These are phyloP conservation scores for Hirundo rustica DNA, from an alignment of 2,797 vertebrate genomes.

Conservation along the genomic window DNA sequence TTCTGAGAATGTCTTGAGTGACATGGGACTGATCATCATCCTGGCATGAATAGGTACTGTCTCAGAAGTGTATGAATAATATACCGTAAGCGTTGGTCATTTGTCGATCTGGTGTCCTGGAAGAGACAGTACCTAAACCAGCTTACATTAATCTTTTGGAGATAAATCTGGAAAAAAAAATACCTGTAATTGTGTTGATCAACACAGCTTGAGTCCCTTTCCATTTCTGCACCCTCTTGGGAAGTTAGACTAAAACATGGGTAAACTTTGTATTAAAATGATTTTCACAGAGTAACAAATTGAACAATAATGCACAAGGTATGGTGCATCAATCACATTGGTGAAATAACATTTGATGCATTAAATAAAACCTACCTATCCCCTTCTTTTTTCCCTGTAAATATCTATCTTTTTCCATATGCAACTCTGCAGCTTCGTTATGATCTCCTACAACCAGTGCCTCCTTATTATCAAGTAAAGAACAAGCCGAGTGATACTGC, in stretches of 20 bases:
- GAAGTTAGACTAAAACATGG: conserved; percentile 41
- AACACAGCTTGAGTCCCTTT: not conserved
- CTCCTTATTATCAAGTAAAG: not conserved
- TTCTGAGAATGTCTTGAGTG: not conserved
- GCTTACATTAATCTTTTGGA: not conserved
- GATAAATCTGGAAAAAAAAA: not conserved
- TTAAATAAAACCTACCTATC: not conserved
- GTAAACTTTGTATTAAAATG: conserved; percentile 54
- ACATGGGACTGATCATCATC: not conserved
- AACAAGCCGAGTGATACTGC: not conserved
- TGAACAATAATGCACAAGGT: not conserved
- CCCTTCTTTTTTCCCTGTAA: not conserved
- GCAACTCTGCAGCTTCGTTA: not conserved
- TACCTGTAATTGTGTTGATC: not conserved
- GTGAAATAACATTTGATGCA: not conserved
- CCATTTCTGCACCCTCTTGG: not conserved
- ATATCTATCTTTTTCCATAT: not conserved
- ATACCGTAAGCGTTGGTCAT: rapidly evolving
- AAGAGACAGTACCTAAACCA: not conserved
- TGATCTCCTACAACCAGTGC: not conserved
- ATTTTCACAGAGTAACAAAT: conserved; percentile 17
- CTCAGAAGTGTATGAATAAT: not conserved
- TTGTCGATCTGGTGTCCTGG: not conserved
- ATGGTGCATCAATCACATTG: not conserved
- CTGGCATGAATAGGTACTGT: not conserved